These are phyloP conservation scores for Aphelenchoides fujianensis DNA, from an alignment of 1,140 invertebrate species.

Conservation along the genomic window DNA sequence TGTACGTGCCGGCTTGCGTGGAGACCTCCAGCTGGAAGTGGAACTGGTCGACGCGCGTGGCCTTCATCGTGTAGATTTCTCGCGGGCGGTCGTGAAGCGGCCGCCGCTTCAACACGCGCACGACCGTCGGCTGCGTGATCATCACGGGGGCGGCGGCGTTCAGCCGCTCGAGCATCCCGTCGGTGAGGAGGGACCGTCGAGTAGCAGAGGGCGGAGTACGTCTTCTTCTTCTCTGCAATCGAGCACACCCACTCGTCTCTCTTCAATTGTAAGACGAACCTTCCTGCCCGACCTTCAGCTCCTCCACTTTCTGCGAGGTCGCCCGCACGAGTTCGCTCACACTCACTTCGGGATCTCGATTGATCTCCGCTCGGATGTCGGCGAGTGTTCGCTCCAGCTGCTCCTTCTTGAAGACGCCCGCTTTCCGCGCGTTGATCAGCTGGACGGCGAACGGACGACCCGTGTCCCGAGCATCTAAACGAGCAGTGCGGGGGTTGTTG, in stretches of 20 bases:
- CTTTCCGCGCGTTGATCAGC: slow-evolving; percentile 36
- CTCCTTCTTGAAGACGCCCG: background rate
- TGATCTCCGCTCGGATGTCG: slow-evolving; percentile 25
- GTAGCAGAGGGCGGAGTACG: slow-evolving; percentile 58
- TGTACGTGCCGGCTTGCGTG: slow-evolving; percentile 59
- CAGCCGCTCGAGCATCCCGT: slow-evolving; percentile 39
- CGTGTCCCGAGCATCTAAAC: slow-evolving; percentile 52
- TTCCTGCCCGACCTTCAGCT: slow-evolving; percentile 52
- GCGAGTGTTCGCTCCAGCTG: slow-evolving; percentile 25
- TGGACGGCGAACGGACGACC: slow-evolving; percentile 63
- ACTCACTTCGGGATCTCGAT: slow-evolving; percentile 40
- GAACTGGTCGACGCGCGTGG: slow-evolving; percentile 41
- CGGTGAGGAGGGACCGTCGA: slow-evolving; percentile 38
- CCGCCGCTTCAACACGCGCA: slow-evolving; percentile 58
- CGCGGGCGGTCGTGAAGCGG: slow-evolving; percentile 55
- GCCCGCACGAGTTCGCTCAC: slow-evolving; percentile 42
- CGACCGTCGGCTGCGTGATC: slow-evolving; percentile 55
- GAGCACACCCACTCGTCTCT: slow-evolving; percentile 26
- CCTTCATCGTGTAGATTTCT: slow-evolving; percentile 46
- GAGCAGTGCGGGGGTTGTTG: background rate
- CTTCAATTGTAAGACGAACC: slow-evolving; percentile 30
- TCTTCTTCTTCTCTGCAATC: slow-evolving; percentile 56
- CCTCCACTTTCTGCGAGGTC: slow-evolving; percentile 37
- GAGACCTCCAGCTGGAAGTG: slow-evolving; percentile 47
- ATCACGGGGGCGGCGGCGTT: slow-evolving; percentile 41